phyloP scores from a whole-genome alignment of 2,113 vertebrate species.

The Forbesichthys papilliferus region DNA sequence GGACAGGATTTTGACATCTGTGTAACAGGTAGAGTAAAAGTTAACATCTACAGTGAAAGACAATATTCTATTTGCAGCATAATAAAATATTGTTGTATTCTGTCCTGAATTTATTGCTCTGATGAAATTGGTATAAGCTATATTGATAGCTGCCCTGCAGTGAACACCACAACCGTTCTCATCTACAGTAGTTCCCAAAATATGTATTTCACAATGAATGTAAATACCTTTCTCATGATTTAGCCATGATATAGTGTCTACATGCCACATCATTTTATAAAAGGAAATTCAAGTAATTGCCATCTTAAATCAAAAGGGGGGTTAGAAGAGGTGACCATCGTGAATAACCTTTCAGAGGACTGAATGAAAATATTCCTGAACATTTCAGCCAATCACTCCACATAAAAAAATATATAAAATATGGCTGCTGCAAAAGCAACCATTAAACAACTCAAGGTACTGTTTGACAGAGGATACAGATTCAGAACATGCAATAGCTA shows the following conservation, averaged over 20 bases:
- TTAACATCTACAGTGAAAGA: background rate
- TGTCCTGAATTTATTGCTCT: background rate
- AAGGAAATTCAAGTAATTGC: background rate
- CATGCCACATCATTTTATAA: background rate
- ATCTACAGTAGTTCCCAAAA: background rate
- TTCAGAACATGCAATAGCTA: conserved; percentile 9
- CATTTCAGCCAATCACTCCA: background rate
- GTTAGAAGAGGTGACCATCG: background rate
- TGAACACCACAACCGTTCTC: background rate
- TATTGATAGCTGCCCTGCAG: conserved; percentile 3
- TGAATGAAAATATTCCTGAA: conserved; percentile 10
- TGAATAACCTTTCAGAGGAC: conserved; percentile 1
- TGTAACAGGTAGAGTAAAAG: background rate
- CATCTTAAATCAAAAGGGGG: background rate
- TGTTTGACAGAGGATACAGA: conserved; percentile 25
- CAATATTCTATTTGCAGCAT: background rate
- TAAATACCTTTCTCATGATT: background rate
- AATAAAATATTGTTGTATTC: background rate
- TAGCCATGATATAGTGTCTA: background rate
- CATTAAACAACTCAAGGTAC: conserved; percentile 6
- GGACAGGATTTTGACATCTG: background rate
- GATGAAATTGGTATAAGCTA: background rate
- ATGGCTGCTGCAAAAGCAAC: conserved; percentile 38
- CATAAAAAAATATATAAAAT: conserved; percentile 48
- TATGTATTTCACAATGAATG: background rate